Conservation (phyloP, 2,888 invertebrate species). For the Eutolmus rufibarbis region DNA sequence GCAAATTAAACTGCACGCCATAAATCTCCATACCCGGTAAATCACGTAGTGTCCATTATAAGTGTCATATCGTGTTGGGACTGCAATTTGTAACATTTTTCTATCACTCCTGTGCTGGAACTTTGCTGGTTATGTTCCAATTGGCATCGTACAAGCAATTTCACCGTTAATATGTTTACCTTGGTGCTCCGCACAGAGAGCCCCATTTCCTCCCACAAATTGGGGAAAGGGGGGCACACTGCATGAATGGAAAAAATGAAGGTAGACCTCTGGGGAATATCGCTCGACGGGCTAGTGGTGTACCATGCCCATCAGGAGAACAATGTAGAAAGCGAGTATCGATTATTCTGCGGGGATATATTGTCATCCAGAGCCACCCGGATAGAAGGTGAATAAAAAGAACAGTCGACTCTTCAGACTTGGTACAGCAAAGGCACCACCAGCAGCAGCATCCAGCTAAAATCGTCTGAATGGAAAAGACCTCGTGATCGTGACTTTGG, state of each 20-base stretch:
- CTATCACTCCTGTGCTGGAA: neutral
- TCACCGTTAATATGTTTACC: neutral
- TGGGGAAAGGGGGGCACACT: neutral
- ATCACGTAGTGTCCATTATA: conserved; percentile 24
- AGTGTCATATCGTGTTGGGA: conserved; percentile 21
- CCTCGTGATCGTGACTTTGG: conserved; percentile 31
- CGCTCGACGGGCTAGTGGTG: neutral
- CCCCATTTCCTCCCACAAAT: conserved; percentile 5
- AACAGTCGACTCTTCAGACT: neutral
- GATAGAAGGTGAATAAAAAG: neutral
- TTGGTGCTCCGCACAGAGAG: neutral
- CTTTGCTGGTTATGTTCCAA: neutral
- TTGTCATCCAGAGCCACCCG: conserved; percentile 15
- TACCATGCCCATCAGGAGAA: neutral
- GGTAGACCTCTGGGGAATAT: neutral
- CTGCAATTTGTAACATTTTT: conserved; percentile 31
- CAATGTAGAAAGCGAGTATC: conserved; percentile 24
- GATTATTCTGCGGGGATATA: conserved; percentile 4
- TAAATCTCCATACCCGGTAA: conserved; percentile 18
- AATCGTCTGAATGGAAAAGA: conserved; percentile 7
- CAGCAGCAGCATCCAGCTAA: neutral
- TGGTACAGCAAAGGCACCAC: neutral
- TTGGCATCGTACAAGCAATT: conserved; percentile 23
- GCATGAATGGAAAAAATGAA: neutral
- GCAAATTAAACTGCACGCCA: neutral